These are phyloP conservation scores for Melinopterus prodromus DNA, from an alignment of 2,888 invertebrate species.

Conservation along the genomic window DNA sequence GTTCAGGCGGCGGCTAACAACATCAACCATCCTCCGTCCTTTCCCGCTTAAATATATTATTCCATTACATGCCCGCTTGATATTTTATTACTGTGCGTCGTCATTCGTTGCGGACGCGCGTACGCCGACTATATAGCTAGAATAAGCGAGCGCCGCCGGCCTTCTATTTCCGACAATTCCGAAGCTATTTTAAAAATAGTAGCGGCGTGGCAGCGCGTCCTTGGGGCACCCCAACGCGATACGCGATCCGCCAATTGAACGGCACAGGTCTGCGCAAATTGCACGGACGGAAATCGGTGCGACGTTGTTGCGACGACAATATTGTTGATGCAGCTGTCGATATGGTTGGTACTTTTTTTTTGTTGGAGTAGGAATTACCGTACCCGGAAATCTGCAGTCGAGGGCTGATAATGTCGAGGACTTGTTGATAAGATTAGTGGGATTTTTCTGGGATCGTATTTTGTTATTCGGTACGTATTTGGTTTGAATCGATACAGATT, in stretches of 20 bases:
- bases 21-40: not conserved
- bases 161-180: constrained; percentile 34
- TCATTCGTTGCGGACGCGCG: not conserved
- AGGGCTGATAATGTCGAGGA: too few relatives aligned
- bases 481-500: too few relatives aligned
- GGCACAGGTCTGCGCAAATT: constrained; percentile 13
- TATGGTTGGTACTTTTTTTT: not conserved
- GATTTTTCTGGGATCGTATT: too few relatives aligned
- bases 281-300: not conserved
- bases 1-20: not conserved
- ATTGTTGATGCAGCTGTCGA: not conserved
- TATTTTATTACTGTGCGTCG: not conserved
- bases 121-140: not conserved
- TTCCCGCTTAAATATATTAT: not conserved
- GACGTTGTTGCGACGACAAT: not conserved
- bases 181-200: constrained; percentile 33
- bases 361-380: not conserved
- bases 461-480: too few relatives aligned
- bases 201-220: constrained; percentile 22
- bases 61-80: not conserved
- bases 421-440: too few relatives aligned
- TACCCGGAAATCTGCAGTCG: too few relatives aligned
- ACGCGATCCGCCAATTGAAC: constrained; percentile 13
- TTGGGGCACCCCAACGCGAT: constrained; percentile 32
- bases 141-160: constrained; percentile 16